Base-by-base conservation (phyloP, 2,888 invertebrate genomes). In the Stramonita haemastoma region DNA sequence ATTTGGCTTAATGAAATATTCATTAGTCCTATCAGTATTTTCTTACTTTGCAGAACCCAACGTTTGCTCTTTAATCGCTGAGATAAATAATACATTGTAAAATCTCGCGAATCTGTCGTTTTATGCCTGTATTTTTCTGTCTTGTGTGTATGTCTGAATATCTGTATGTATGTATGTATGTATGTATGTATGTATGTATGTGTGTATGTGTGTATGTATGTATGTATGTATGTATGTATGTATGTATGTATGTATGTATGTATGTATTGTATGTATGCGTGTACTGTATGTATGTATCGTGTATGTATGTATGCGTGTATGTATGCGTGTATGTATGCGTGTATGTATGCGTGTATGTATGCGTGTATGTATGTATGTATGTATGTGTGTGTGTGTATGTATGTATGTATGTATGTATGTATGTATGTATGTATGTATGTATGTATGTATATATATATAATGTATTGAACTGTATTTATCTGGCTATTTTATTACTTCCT, bases 211-310 rank as follows among this genome's bases (percentile, higher is more conserved):
- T 73, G 26, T 73, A 15, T 73, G 26, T 73, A 15, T 73, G 26
- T 73, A n/a, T 73, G 26, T 73, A 73, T 73, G 0, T 81, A 60
- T n/a, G 32, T 22, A n/a, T n/a, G 11, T 22, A 26, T 77, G 11
- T 77, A 26, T 77, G n/a, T 77, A 26, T 77, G 13, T 19, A 15
- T 77, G 29, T 77, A 2, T 77, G 29, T 77, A 2, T 77, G 29
- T 77, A 29, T 77, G 29, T 77, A 77, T 77, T 88, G 79, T 87
- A 66, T 87, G 46, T 87, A 46, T 77, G 13, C 79, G n/a, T 87
- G 36, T 87, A 6, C n/a, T 34, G 34, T 13, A 57, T 13, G n/a
- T 22, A 57, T 57, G 22, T 29, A 17, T 29, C 6, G 29, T n/a
- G 32, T 22, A n/a, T n/a, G n/a, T n/a, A n/a, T n/a, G n/a, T n/a